phyloP scores from a whole-genome alignment of 2,888 invertebrate genomes.

The Abscondita cerata region DNA sequence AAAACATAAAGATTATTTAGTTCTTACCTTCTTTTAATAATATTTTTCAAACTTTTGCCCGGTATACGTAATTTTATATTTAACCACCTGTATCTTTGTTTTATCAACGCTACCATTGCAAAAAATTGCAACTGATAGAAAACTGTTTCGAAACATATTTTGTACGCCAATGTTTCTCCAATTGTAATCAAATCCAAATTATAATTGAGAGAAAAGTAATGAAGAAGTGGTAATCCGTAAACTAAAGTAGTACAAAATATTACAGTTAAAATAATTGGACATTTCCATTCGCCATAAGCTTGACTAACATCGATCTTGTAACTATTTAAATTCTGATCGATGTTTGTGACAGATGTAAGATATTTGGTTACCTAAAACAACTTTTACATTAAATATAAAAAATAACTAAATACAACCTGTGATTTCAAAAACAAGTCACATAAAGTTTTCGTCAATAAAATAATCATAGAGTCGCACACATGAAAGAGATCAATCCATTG shows the following conservation, averaged over 20 bases:
- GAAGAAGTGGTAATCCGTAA: slow-evolving; percentile 5
- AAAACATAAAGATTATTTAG: no score
- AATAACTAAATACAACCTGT: neutral
- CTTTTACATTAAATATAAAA: neutral
- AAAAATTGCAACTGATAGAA: neutral
- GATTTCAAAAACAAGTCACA: neutral
- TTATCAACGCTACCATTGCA: neutral
- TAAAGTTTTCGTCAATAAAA: neutral
- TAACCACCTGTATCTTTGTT: neutral
- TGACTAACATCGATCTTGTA: neutral
- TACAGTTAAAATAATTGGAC: neutral
- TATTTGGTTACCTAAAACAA: neutral
- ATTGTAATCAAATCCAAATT: neutral
- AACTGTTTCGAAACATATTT: neutral
- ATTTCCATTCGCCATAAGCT: neutral
- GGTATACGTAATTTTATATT: no score
- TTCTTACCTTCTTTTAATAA: no score
- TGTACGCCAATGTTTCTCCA: slow-evolving; percentile 3
- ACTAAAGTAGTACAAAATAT: neutral
- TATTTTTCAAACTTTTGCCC: no score
- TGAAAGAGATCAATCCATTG: slow-evolving; percentile 2
- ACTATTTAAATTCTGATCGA: neutral
- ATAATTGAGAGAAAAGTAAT: neutral
- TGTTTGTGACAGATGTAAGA: neutral
- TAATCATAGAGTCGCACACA: neutral